These are phyloP conservation scores for Cantharis rufa DNA, from an alignment of 2,888 invertebrate genomes.

Conservation along the genomic window DNA sequence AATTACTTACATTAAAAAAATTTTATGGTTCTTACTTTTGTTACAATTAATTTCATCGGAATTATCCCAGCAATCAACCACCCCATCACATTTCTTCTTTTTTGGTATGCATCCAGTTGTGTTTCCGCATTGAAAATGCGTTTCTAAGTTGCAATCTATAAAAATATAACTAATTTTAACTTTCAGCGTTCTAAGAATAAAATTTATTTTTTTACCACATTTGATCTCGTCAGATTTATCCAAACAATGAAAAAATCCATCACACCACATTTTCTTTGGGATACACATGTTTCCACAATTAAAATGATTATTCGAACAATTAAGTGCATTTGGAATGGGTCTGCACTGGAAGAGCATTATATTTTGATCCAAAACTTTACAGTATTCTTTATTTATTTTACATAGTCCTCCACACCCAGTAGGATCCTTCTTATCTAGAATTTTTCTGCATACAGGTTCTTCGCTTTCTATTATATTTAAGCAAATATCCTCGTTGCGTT, in stretches of 20 bases:
- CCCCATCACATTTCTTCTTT: slow-evolving; percentile 70
- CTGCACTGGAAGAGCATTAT: slow-evolving; percentile 61
- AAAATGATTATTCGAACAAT: slow-evolving; percentile 69
- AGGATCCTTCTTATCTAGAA: slow-evolving; percentile 48
- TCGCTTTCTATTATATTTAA: slow-evolving; percentile 44
- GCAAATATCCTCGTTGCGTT: slow-evolving; percentile 42
- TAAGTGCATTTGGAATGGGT: slow-evolving; percentile 61
- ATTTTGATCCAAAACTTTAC: slow-evolving; percentile 63
- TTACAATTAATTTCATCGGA: slow-evolving; percentile 75
- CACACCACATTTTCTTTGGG: slow-evolving; percentile 66
- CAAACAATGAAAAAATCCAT: slow-evolving; percentile 74
- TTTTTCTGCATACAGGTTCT: slow-evolving; percentile 44
- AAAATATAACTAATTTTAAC: slow-evolving; percentile 37
- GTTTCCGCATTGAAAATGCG: slow-evolving; percentile 75
- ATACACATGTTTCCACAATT: slow-evolving; percentile 76
- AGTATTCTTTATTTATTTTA: slow-evolving; percentile 66
- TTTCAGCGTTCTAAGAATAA: background rate
- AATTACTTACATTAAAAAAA: no score
- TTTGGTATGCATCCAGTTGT: slow-evolving; percentile 73
- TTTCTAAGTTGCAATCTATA: slow-evolving; percentile 68
- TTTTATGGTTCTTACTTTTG: slow-evolving; percentile 56
- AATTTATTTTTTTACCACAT: slow-evolving; percentile 62
- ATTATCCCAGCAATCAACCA: slow-evolving; percentile 79
- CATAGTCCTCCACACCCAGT: slow-evolving; percentile 70
- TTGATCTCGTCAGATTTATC: slow-evolving; percentile 75